A percentile compares a stretch with the other conserved stretches of the same genome.
Conservation (phyloP, 2,113 vertebrate species). For the Eulemur macaco region DNA sequence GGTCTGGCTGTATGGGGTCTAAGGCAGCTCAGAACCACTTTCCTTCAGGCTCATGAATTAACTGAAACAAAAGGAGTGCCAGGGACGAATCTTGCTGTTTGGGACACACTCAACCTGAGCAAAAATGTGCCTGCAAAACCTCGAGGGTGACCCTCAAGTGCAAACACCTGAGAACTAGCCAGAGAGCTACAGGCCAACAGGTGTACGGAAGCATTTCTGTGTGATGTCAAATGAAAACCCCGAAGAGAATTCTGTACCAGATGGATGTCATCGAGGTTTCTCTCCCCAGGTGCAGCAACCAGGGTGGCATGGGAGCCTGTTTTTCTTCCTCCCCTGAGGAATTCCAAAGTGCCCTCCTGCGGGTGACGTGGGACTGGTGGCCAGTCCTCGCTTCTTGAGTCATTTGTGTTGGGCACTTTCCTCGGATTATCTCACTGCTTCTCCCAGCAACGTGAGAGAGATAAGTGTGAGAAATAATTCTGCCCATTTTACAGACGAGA, state of each 20-base stretch:
- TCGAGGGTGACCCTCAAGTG: background rate
- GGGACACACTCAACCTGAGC: background rate
- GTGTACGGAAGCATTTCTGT: background rate
- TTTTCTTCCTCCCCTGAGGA: background rate
- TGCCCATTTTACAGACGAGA: background rate
- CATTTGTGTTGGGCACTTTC: background rate
- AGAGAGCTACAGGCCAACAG: background rate
- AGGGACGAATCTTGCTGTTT: background rate
- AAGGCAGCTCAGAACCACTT: background rate
- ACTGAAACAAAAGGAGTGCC: background rate
- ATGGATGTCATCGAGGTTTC: rapidly evolving
- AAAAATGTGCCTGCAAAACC: background rate
- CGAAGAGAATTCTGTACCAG: background rate
- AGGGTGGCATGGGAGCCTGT: background rate
- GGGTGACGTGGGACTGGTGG: rapidly evolving
- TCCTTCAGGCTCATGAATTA: rapidly evolving
- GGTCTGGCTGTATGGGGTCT: rapidly evolving
- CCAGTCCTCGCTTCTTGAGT: background rate
- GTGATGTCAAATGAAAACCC: rapidly evolving
- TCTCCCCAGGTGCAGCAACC: background rate
- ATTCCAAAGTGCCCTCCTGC: background rate
- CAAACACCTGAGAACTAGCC: background rate
- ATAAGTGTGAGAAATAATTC: background rate
- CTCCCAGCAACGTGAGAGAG: background rate
- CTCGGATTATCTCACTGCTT: background rate